Percentiles rank a stretch among this genome's conserved stretches.
Evolutionary conservation across 2,888 invertebrate genomes (phyloP).

Genomic region (Drosophila colorata): DNA sequence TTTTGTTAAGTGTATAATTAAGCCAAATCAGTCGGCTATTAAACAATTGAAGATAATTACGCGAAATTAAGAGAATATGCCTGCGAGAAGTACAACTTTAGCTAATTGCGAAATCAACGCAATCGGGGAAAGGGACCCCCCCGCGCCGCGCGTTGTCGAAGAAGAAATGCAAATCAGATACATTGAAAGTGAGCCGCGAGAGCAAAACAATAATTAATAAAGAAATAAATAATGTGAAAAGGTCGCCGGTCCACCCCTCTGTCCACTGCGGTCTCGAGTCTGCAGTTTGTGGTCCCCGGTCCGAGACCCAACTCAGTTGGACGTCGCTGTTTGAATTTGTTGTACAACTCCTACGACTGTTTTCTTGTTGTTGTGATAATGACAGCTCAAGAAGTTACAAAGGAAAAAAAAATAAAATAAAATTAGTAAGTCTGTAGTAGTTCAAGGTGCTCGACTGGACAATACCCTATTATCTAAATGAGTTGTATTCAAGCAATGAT

Average conservation of each 20-base stretch:
- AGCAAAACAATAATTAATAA: conserved; percentile 70
- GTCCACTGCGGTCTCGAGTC: too few relatives aligned
- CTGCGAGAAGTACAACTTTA: conserved; percentile 10
- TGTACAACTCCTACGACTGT: conserved; percentile 44
- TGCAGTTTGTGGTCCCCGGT: conserved; percentile 9
- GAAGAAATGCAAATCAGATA: conserved; percentile 52
- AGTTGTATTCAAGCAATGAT: background rate
- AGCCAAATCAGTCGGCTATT: conserved; percentile 69
- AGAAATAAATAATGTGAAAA: conserved; percentile 60
- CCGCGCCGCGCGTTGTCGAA: background rate
- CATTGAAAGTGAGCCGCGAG: conserved; percentile 13
- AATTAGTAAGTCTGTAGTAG: background rate
- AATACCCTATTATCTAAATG: background rate
- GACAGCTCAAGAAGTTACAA: conserved; percentile 13
- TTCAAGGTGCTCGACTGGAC: background rate
- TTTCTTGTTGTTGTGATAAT: conserved; percentile 15
- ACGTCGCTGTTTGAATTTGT: conserved; percentile 34
- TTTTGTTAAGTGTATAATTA: conserved; percentile 46
- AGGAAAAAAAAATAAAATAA: background rate
- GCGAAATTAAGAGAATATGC: conserved; percentile 46
- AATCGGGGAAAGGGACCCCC: conserved; percentile 12
- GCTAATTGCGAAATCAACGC: conserved; percentile 15
- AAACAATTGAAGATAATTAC: conserved; percentile 76
- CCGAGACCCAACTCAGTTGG: conserved; percentile 57
- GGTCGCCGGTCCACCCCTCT: background rate